Evolutionary conservation across 2,113 vertebrate genomes (phyloP), one percentile per base, ranked within the genome.

Genomic region (Dipodomys merriami): DNA sequence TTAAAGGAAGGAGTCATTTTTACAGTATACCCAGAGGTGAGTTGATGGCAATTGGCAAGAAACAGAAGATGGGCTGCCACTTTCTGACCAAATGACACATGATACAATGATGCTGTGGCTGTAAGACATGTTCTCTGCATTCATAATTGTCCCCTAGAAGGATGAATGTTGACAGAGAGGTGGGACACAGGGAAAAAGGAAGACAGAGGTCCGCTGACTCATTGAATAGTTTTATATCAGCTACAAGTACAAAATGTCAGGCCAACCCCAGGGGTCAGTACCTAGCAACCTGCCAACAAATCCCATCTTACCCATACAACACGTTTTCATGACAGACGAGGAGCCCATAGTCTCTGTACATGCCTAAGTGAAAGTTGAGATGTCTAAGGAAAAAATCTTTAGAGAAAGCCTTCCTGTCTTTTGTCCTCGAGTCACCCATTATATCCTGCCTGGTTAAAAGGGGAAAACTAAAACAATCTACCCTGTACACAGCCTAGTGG

Each of bases 11-110:
- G 78, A 96, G 96, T 95, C 93, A 95, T 95, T 96, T 95, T 95
- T 93, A 91, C 77, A 95, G 88, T 77, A 87, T 30, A 95, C 83
- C 96, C 97, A 96, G 73, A 97, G 93, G 94, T 92, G 94, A 98
- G 77, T 73, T 96, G 91, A 97, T 93, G 93, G 78, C 95, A 82
- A 94, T 93, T 62, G 74, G 90, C 96, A 94, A 95, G 94, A 96
- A 91, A 95, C 49, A 89, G 46, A 96, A 97, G 91, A 72, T 22
- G 90, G 93, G 85, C 39, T 83, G 83, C 96, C 95, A 94, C 91
- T 96, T 97, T 96, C 91, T 90, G 86, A 96, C 89, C 92, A 97
- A 97, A 97, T 97, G 96, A 97, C 97, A 98, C 90, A 83, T 90
- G 95, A 97, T 97, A 97, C 90, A 74, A 95, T 96, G 92, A 90